phyloP scores from a whole-genome alignment of 2,888 invertebrate genomes.

The Philereme transversata region DNA sequence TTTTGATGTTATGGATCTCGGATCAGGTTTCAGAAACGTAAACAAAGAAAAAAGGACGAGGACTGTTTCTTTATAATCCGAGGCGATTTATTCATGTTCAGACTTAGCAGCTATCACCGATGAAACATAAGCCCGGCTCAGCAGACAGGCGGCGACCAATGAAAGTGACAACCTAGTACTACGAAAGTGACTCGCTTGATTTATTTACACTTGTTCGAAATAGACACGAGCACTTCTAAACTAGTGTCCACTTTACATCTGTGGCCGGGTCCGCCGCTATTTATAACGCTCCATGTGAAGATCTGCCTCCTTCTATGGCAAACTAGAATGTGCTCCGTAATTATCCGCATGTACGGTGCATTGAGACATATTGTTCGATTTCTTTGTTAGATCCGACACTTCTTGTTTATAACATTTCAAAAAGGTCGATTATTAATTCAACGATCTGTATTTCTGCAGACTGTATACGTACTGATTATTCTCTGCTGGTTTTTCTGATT shows the following conservation, averaged over 20 bases:
- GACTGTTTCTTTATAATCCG: conserved; percentile 11
- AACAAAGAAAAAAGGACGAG: conserved; percentile 7
- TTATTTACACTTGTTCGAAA: conserved; percentile 80
- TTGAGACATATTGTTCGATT: conserved; percentile 66
- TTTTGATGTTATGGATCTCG: neutral
- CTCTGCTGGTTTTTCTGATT: too few relatives aligned
- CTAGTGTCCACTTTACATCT: conserved; percentile 77
- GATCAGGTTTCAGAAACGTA: too few relatives aligned
- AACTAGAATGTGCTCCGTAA: conserved; percentile 69
- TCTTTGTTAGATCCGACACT: conserved; percentile 42
- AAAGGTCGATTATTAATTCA: too few relatives aligned
- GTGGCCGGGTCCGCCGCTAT: conserved; percentile 68
- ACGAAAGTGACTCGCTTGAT: conserved; percentile 78
- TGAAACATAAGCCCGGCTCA: conserved; percentile 13
- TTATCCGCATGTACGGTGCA: conserved; percentile 62
- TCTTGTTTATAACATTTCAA: too few relatives aligned
- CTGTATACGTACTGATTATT: too few relatives aligned
- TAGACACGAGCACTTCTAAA: conserved; percentile 76
- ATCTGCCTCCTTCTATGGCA: conserved; percentile 75
- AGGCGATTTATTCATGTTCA: conserved; percentile 16
- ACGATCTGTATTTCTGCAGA: too few relatives aligned
- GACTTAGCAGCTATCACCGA: conserved; percentile 9
- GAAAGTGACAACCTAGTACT: conserved; percentile 73
- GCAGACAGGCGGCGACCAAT: conserved; percentile 49
- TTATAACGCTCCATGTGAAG: conserved; percentile 71